Percentiles rank a stretch among this genome's conserved stretches.
Conservation (phyloP, 2,888 invertebrate genomes). For the Ennomos quercinarius region DNA sequence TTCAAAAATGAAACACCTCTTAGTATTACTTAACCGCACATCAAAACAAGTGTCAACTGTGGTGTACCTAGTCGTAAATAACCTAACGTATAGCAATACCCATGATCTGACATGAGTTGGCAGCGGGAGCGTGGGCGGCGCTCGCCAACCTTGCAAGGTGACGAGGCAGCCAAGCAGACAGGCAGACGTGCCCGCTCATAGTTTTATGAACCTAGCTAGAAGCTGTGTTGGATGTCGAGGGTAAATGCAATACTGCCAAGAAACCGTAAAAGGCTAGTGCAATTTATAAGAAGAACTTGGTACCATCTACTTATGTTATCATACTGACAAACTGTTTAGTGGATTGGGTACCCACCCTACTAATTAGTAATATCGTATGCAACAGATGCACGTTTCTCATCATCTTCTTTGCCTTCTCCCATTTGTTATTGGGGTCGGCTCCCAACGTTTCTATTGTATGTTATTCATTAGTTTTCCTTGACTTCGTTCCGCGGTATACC, state of each 20-base stretch:
- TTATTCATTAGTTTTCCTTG: no score
- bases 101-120: slow-evolving; percentile 7
- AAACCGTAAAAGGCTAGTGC: not conserved
- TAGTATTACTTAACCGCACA: slow-evolving; percentile 2
- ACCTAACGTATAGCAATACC: slow-evolving; percentile 4
- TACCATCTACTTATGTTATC: no score
- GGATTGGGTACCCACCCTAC: no score
- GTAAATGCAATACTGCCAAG: not conserved
- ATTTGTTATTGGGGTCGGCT: no score
- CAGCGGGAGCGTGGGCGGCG: slow-evolving; percentile 4
- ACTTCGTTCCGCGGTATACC: no score
- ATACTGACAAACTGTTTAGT: no score
- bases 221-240: not conserved
- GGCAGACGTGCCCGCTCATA: slow-evolving; percentile 8
- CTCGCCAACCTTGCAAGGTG: slow-evolving; percentile 10
- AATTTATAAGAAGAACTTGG: no score
- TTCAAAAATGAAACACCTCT: not conserved
- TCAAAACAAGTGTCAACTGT: slow-evolving; percentile 3
- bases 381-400: no score
- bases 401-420: no score
- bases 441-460: no score
- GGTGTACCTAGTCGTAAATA: slow-evolving; percentile 8
- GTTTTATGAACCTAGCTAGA: not conserved
- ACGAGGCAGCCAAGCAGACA: slow-evolving; percentile 8
- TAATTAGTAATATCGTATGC: no score